These are phyloP conservation scores for Watsonalla cultraria DNA, from an alignment of 2,888 invertebrate genomes.

Conservation along the genomic window DNA sequence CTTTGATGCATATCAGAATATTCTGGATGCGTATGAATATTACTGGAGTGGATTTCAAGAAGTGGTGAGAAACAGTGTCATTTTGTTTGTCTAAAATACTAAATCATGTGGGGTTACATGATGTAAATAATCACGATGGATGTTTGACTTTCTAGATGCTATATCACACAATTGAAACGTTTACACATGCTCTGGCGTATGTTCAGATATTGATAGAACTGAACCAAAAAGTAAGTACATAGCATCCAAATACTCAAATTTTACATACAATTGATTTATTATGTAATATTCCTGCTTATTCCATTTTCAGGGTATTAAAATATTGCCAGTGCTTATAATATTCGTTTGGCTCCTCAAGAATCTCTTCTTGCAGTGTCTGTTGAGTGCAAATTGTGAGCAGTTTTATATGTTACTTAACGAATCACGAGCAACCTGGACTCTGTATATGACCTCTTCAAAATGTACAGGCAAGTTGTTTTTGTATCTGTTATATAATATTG, in stretches of 20 bases:
- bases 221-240: neutral
- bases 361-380: neutral
- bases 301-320: neutral
- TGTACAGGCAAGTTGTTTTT: neutral
- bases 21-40: neutral
- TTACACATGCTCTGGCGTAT: neutral
- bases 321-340: neutral
- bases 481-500: too few species aligned
- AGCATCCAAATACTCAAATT: too few species aligned
- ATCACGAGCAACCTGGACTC: neutral
- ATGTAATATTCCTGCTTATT: neutral
- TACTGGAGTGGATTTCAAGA: neutral
- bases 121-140: too few species aligned
- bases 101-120: neutral
- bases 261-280: too few species aligned
- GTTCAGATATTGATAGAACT: conserved; percentile 1
- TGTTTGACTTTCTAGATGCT: neutral
- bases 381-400: conserved; percentile 1
- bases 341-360: conserved; percentile 1
- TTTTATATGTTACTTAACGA: neutral
- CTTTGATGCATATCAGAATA: neutral
- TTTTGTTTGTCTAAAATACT: too few species aligned
- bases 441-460: neutral
- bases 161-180: neutral
- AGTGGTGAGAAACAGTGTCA: neutral